Base-by-base conservation (phyloP, 2,888 invertebrate genomes). In the Chrysodeixis includens region DNA sequence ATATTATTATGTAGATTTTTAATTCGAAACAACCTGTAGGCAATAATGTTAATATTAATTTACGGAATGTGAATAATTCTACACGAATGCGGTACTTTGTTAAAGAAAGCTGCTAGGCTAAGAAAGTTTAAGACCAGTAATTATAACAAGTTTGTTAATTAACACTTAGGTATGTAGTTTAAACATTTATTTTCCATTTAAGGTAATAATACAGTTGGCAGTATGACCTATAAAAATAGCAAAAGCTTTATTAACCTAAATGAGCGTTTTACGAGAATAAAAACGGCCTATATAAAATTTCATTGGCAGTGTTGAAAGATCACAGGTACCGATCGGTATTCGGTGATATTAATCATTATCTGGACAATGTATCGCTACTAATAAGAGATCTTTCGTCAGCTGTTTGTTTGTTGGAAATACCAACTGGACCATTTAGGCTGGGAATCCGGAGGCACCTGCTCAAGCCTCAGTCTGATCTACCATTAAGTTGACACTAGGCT, bases 261-360 rank as follows among this genome's bases (percentile, higher is more conserved):
- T 14, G 7, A 6, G 35, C 56, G 20, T 40, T 32, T 51, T 12
- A 30, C 20, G 32, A 16, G 20, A 30, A 66, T 66, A 72, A 51
- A 7, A 35, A 30, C 40, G n/a, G n/a, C 22, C 22, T 32, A 30
- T n/a, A 40, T 56, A 62, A 56, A 40, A 46, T 22, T n/a, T 57
- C 57, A 40, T 30, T 32, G 52, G 30, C 12, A 26, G 55, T 71
- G 62, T 74, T 30, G 55, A 74, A 46, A 14, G 70, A 62, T 74
- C 22, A 26, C 18, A 22, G 32, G 1, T 6, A 0, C 16, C 30
- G 62, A 69, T 62, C 51, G 12, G 35, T 0, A 0, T 4, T 26
- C 22, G 32, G 46, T 32, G 26, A 69, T 74, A 3, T 20, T 49
- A 18, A 56, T 69, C 26, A 62, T 56, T 69, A 55, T 30, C 16